Evolutionary conservation across 2,888 invertebrate genomes (phyloP).

Genomic region (Troglohyphantes excavatus): DNA sequence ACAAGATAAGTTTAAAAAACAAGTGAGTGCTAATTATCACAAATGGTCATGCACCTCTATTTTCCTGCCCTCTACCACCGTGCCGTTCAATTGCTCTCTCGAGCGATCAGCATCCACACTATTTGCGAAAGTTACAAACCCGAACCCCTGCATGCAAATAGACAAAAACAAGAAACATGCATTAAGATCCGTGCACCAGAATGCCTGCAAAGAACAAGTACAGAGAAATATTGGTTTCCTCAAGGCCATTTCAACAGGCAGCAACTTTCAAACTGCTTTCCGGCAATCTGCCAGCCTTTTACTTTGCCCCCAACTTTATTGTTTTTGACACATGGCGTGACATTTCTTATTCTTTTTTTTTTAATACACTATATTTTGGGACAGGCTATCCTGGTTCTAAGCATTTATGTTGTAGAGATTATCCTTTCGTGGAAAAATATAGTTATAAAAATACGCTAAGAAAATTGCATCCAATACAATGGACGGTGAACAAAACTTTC

Average conservation of each 20-base stretch:
- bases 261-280: background rate
- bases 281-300: too few species aligned
- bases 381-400: too few species aligned
- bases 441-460: too few species aligned
- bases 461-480: too few species aligned
- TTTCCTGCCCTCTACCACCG: slow-evolving; percentile 99
- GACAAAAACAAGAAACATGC: slow-evolving; percentile 86
- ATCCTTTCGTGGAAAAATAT: too few species aligned
- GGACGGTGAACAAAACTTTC: too few species aligned
- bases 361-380: too few species aligned
- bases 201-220: slow-evolving; percentile 79
- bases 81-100: slow-evolving; percentile 99
- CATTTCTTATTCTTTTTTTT: too few species aligned
- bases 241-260: background rate
- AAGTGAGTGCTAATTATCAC: slow-evolving; percentile 82
- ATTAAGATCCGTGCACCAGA: slow-evolving; percentile 84
- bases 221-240: slow-evolving; percentile 75
- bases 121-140: slow-evolving; percentile 99
- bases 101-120: slow-evolving; percentile 99
- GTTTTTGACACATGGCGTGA: too few species aligned
- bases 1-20: slow-evolving; percentile 59
- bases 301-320: too few species aligned
- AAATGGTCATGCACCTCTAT: slow-evolving; percentile 91
- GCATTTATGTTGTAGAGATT: too few species aligned
- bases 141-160: slow-evolving; percentile 93